Percentiles rank a stretch among this genome's conserved stretches.
Evolutionary conservation across 2,113 vertebrate genomes (phyloP).

Genomic region (Sitta europaea): DNA sequence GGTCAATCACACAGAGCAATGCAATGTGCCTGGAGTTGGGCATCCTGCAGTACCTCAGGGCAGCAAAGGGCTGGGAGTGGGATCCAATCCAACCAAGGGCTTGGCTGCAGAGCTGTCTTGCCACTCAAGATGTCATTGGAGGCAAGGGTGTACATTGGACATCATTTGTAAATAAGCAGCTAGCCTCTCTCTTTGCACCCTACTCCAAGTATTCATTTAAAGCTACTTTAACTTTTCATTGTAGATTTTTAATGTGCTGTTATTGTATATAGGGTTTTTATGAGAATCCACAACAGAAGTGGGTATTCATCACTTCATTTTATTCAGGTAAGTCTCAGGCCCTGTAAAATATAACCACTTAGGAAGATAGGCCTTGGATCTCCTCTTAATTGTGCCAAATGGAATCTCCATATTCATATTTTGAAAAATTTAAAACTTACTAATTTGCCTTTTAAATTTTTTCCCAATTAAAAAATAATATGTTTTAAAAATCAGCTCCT

Average conservation of each 20-base stretch:
- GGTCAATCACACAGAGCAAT: not conserved
- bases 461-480: slow-evolving; percentile 70
- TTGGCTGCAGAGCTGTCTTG: not conserved
- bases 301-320: not conserved
- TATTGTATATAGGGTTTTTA: not conserved
- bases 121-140: not conserved
- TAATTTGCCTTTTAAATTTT: slow-evolving; percentile 74
- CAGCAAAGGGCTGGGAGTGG: not conserved
- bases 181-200: not conserved
- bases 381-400: not conserved
- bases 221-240: not conserved
- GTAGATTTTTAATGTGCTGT: not conserved
- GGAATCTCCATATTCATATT: slow-evolving; percentile 24
- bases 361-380: not conserved
- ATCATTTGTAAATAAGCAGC: not conserved
- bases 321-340: not conserved
- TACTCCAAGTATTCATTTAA: not conserved
- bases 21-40: not conserved
- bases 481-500: slow-evolving; percentile 67
- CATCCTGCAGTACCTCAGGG: not conserved
- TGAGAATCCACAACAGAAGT: not conserved
- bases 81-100: not conserved
- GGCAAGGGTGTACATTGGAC: not conserved
- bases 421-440: slow-evolving; percentile 45
- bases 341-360: not conserved